These are phyloP conservation scores for Sebastes trivittatus DNA, from an alignment of 2,797 vertebrate species.

Conservation along the genomic window DNA sequence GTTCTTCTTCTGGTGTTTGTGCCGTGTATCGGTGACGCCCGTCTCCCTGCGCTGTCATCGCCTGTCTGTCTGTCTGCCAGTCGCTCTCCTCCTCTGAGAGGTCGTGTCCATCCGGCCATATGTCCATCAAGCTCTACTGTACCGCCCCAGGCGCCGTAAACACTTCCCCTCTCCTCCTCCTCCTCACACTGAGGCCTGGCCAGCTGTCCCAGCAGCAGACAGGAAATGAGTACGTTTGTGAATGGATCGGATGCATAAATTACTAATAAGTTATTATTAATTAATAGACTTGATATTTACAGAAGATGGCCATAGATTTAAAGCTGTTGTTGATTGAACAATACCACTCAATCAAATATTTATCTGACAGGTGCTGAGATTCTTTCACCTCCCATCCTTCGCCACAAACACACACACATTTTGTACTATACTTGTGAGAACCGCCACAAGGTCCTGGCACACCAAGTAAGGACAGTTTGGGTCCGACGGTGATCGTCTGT, in stretches of 20 bases:
- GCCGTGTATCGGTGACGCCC: constrained; percentile 13
- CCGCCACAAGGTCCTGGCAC: not conserved
- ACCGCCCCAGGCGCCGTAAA: constrained; percentile 21
- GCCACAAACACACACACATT: not conserved
- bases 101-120: constrained; percentile 52
- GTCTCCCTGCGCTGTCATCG: constrained; percentile 28
- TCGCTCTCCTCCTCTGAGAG: constrained; percentile 32
- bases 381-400: not conserved
- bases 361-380: constrained; percentile 42
- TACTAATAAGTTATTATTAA: constrained; percentile 42
- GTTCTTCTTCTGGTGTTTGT: constrained; percentile 4
- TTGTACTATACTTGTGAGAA: not conserved
- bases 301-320: not conserved
- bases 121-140: constrained; percentile 50
- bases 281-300: constrained; percentile 18
- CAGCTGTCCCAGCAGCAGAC: constrained; percentile 56
- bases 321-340: constrained; percentile 8
- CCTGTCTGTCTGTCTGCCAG: not conserved
- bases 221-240: constrained; percentile 3
- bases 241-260: constrained; percentile 47
- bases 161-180: not conserved
- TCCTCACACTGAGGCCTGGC: not conserved
- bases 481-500: too few species aligned
- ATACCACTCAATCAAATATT: constrained; percentile 38
- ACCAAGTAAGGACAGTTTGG: too few species aligned